phyloP scores from a whole-genome alignment of 35 echinoderm and acorn worm genomes.

The Acanthaster planci region DNA sequence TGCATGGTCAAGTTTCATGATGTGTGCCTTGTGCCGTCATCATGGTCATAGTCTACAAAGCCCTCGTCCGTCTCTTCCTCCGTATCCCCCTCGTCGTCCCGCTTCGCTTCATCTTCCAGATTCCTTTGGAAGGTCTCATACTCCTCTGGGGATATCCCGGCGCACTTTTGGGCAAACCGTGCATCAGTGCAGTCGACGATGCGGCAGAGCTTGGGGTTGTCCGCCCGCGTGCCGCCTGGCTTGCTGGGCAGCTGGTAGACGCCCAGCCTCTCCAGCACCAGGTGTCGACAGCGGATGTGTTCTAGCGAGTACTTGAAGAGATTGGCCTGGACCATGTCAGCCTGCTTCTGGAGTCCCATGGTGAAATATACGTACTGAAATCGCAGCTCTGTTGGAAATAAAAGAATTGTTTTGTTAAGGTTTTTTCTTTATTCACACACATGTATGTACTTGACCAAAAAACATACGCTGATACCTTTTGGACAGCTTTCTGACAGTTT shows the following conservation, averaged over 20 bases:
- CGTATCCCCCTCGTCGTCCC: slow-evolving; percentile 25
- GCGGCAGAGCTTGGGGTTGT: slow-evolving; percentile 58
- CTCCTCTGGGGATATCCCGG: slow-evolving; percentile 42
- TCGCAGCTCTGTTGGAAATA: slow-evolving; percentile 42
- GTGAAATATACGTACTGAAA: slow-evolving; percentile 81
- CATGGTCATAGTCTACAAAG: slow-evolving; percentile 31
- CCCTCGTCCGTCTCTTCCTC: slow-evolving; percentile 25
- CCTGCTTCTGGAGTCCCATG: slow-evolving; percentile 64
- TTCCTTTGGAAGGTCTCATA: slow-evolving; percentile 43
- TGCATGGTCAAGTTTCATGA: background rate
- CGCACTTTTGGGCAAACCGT: slow-evolving; percentile 58
- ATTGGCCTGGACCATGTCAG: slow-evolving; percentile 68
- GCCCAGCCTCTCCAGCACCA: slow-evolving; percentile 73
- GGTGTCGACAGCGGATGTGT: slow-evolving; percentile 64
- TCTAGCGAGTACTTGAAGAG: slow-evolving; percentile 75
- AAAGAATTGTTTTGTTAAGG: background rate
- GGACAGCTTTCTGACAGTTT: no score
- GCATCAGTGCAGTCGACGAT: slow-evolving; percentile 75
- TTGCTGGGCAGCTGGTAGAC: slow-evolving; percentile 72
- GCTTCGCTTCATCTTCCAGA: slow-evolving; percentile 35
- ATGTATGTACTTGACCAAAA: no score
- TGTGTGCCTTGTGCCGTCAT: slow-evolving; percentile 15
- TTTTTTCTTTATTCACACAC: no score
- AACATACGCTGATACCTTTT: no score
- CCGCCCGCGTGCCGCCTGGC: slow-evolving; percentile 33